phyloP scores from a whole-genome alignment of 2,113 vertebrate species.

The Lepus timidus region DNA sequence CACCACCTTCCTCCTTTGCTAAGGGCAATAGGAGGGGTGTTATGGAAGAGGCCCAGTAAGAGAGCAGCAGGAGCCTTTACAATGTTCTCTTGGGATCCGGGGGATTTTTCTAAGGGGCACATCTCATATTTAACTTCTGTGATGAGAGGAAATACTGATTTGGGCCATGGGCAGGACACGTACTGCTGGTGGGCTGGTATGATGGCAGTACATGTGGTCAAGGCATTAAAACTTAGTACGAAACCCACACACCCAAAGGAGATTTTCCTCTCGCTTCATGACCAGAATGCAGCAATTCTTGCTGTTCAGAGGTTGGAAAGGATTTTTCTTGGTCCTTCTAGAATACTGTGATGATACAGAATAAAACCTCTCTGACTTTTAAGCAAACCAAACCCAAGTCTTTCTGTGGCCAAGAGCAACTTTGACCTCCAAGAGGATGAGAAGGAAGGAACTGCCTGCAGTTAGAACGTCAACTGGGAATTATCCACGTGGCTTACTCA shows the following conservation, averaged over 20 bases:
- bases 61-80: not conserved
- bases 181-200: not conserved
- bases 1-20: not conserved
- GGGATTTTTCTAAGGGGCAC: not conserved
- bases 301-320: not conserved
- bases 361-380: constrained; percentile 46
- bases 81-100: not conserved
- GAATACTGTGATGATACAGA: constrained; percentile 38
- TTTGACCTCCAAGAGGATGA: not conserved
- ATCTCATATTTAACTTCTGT: not conserved
- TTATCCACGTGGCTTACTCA: not conserved
- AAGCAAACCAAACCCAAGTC: constrained; percentile 48
- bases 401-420: constrained; percentile 33
- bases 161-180: not conserved
- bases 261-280: not conserved
- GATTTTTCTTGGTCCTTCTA: constrained; percentile 47
- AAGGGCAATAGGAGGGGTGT: not conserved
- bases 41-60: not conserved
- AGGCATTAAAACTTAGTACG: not conserved
- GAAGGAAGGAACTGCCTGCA: not conserved
- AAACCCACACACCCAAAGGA: not conserved
- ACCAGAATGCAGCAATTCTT: constrained; percentile 22
- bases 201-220: not conserved
- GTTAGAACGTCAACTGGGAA: not conserved
- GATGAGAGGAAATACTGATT: constrained; percentile 42